phyloP scores from a whole-genome alignment of 2,797 vertebrate species.

The Australoheros facetus region DNA sequence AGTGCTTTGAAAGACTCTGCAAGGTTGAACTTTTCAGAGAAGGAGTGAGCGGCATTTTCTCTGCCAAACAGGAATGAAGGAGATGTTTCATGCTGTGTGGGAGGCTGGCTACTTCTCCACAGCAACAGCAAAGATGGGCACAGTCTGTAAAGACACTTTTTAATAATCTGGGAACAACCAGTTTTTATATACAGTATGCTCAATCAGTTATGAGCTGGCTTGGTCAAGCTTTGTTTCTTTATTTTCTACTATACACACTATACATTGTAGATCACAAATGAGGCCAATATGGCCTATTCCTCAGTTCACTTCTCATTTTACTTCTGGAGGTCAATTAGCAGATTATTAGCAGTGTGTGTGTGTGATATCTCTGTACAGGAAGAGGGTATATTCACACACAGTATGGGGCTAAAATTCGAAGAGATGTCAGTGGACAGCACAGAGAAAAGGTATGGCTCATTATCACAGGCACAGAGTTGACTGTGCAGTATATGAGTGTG shows the following conservation, averaged over 20 bases:
- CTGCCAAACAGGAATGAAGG: constrained; percentile 22
- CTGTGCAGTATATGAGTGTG: not conserved
- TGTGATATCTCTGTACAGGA: not conserved
- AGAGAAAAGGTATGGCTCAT: constrained; percentile 49
- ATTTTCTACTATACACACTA: not conserved
- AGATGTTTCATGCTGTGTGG: constrained; percentile 30
- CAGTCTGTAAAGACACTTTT: not conserved
- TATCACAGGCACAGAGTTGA: constrained; percentile 16
- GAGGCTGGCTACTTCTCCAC: constrained; percentile 10
- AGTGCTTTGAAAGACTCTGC: constrained; percentile 19
- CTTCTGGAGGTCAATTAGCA: not conserved
- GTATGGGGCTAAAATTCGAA: not conserved
- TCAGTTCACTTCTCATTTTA: not conserved
- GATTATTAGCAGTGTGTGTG: not conserved
- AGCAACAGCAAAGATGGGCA: constrained; percentile 18
- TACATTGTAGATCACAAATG: not conserved
- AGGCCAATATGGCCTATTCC: too few species aligned
- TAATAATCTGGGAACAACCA: not conserved
- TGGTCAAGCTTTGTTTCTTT: not conserved
- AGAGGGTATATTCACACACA: not conserved
- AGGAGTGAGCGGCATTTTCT: not conserved
- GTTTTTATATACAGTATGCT: not conserved
- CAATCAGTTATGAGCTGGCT: not conserved
- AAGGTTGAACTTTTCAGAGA: constrained; percentile 40
- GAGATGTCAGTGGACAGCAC: constrained; percentile 37